Evolutionary conservation across 2,888 invertebrate species (phyloP).

Genomic region (Caenorhabditis sp.): DNA sequence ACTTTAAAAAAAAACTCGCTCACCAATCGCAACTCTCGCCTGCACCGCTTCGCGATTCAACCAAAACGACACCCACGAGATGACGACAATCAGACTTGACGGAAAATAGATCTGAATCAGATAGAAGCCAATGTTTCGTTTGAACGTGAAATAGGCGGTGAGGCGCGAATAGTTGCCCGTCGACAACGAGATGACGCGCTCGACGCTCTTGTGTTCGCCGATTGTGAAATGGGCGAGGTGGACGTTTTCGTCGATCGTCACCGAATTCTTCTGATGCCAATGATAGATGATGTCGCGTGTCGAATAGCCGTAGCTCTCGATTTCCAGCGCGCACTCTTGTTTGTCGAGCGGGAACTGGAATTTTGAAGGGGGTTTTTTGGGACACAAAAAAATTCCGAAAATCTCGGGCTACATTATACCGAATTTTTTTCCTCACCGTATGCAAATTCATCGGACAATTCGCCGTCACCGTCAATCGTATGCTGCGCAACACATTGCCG

Average conservation of each 20-base stretch:
- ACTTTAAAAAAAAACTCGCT: constrained; percentile 7
- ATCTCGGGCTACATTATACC: too few species aligned
- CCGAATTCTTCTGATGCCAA: constrained; percentile 68
- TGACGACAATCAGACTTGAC: constrained; percentile 70
- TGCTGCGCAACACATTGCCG: constrained; percentile 69
- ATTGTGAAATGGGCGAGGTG: constrained; percentile 72
- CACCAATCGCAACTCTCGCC: constrained; percentile 71
- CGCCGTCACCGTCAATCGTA: constrained; percentile 69
- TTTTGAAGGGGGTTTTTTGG: neutral
- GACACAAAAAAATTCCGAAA: too few species aligned
- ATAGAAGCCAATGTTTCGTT: constrained; percentile 71
- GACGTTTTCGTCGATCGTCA: constrained; percentile 70
- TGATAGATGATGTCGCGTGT: constrained; percentile 71
- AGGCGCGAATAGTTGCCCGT: constrained; percentile 72
- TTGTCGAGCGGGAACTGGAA: constrained; percentile 67
- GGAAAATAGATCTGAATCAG: constrained; percentile 71
- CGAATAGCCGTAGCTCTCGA: constrained; percentile 71
- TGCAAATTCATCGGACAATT: constrained; percentile 71
- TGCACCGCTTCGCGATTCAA: constrained; percentile 71
- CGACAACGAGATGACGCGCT: constrained; percentile 68
- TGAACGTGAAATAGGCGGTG: constrained; percentile 68
- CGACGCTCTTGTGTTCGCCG: constrained; percentile 65
- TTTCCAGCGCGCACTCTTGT: constrained; percentile 68
- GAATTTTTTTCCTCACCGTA: constrained; percentile 49
- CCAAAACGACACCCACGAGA: constrained; percentile 71